Base-by-base conservation (phyloP, 2,888 invertebrate genomes). In the Antitype chi region DNA sequence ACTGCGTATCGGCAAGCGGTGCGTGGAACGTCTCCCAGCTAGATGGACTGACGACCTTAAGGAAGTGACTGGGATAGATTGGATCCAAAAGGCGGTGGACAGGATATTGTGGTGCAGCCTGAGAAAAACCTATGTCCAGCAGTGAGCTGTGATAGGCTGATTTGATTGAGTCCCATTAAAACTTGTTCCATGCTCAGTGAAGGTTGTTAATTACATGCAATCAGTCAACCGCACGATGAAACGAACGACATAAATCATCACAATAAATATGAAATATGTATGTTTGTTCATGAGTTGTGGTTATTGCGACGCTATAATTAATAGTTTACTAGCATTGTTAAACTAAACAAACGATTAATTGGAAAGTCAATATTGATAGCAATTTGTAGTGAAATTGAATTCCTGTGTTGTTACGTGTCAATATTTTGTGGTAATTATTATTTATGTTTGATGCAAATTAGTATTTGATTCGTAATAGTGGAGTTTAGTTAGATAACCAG, bases 291-390 rank as follows among this genome's bases (percentile, higher is more conserved):
- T 11, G 8, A 47, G 17, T 53, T 53, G n/a, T 49, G n/a, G 52
- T 17, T 13, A 64, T 38, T 9, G 1, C 25, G 13, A 20, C 23
- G 47, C 23, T 57, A 5, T 57, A 67, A 79, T 78, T 66, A 77
- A 70, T 64, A 38, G 57, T 57, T 53, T 57, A 70, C 70, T 73
- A 28, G 17, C 62, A 49, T 25, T 59, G 70, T 68, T 70, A 38
- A 0, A 43, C 25, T 23, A 38, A 55, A 84, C 81, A 80, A 80
- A 74, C 80, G 47, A 80, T 84, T 80, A 84, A 82, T 84, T 82
- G 70, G 74, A 74, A 70, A 20, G 80, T 84, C 74, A 70, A 81
- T 59, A 80, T 80, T 67, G 52, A n/a, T 59, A 23, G n/a, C 43
- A 70, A 70, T 60, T 57, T 69, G 59, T 60, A 25, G n/a, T 59